Base-by-base conservation (phyloP, 2,888 invertebrate species). In the Standfussiana lucernea region DNA sequence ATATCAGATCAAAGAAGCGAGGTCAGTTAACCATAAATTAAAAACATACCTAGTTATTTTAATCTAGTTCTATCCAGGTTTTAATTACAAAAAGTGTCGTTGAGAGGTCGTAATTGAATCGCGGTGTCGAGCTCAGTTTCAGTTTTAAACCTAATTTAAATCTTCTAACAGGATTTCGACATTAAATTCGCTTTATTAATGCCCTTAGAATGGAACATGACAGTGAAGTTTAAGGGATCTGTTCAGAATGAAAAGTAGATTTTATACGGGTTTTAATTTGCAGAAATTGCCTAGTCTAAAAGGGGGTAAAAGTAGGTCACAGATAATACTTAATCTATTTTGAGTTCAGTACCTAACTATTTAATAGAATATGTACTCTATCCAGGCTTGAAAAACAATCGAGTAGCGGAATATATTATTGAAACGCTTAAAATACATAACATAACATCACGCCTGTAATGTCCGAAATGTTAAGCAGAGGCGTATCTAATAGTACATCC, bases 141-240 rank as follows among this genome's bases (percentile, higher is more conserved):
- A 82, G 82, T 77, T 85, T 80, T 72, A 84, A 84, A 78, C 71
- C 74, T 77, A 82, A 82, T 82, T 86, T 85, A 72, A 86, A 81
- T 79, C 75, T 86, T 76, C 59, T 77, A 81, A 81, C 73, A 74
- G 75, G 66, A 35, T 75, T 81, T 77, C 24, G 53, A 84, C 47
- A 78, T 79, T 74, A 77, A 79, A 75, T 86, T 74, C 61, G 35
- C 77, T 80, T 75, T 80, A 76, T 67, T 67, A 79, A 72, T 70
- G 66, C 13, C 62, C 28, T 79, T 83, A 37, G 68, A 28, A 72
- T 62, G 66, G 68, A 66, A 69, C 56, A 62, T 69, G 73, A 45
- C 65, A 75, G 65, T 70, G 28, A 45, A 64, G n/a, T 67, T 67
- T 67, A 69, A 47, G 37, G 42, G 62, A 47, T 66, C 66, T 61